A percentile compares a stretch with the other conserved stretches of the same genome.
These are phyloP conservation scores for Odontothrips loti DNA, from an alignment of 2,888 invertebrate species.

Conservation along the genomic window DNA sequence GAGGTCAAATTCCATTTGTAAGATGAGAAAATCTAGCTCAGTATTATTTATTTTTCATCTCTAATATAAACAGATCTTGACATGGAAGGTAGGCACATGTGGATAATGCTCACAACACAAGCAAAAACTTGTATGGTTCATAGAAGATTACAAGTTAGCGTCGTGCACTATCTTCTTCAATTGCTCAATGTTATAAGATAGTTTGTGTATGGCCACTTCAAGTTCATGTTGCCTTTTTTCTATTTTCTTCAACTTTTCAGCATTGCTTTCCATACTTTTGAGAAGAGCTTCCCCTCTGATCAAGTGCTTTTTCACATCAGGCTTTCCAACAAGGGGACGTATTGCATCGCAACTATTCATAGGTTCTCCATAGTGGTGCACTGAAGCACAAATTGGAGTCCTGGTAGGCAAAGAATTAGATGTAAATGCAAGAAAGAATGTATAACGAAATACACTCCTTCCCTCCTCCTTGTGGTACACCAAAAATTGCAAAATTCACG, in stretches of 20 bases:
- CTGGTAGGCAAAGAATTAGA: slow-evolving; percentile 9
- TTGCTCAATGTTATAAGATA: slow-evolving; percentile 9
- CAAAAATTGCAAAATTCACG: no score
- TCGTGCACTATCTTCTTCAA: slow-evolving; percentile 7
- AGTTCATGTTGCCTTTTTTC: slow-evolving; percentile 13
- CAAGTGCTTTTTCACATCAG: slow-evolving; percentile 8
- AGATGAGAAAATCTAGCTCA: background rate
- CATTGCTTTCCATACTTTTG: slow-evolving; percentile 10
- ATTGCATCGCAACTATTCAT: slow-evolving; percentile 9
- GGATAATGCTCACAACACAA: background rate
- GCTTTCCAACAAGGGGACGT: slow-evolving; percentile 9
- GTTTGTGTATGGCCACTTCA: slow-evolving; percentile 13
- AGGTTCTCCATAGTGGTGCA: slow-evolving; percentile 16
- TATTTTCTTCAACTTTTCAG: slow-evolving; percentile 16
- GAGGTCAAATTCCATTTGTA: background rate
- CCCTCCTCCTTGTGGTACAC: no score
- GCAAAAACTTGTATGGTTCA: background rate
- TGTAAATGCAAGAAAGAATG: background rate
- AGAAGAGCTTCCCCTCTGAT: slow-evolving; percentile 9
- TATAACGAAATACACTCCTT: no score
- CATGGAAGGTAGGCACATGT: background rate
- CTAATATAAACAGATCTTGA: background rate
- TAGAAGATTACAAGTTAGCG: background rate
- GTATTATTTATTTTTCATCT: background rate
- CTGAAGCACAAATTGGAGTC: background rate